Percentiles rank a stretch among this genome's conserved stretches.
These are phyloP conservation scores for Distichodus sexfasciatus DNA, from an alignment of 2,797 vertebrate species.

Conservation along the genomic window DNA sequence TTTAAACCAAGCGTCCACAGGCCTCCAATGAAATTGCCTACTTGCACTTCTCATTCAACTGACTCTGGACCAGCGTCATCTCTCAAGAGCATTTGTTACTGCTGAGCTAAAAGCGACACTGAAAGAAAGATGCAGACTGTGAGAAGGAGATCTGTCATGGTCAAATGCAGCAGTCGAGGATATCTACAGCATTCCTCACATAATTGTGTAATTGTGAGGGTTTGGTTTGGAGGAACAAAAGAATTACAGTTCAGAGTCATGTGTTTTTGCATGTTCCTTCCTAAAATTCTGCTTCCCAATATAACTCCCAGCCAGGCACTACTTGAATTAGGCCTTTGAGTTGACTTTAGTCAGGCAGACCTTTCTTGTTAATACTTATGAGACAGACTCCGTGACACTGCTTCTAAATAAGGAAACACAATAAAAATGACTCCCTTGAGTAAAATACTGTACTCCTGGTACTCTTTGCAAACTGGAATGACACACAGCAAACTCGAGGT, in stretches of 20 bases:
- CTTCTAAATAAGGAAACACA: neutral
- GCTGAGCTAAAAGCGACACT: neutral
- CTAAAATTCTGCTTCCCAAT: constrained; percentile 15
- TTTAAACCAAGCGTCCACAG: neutral
- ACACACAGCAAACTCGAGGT: constrained; percentile 8
- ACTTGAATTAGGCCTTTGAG: neutral
- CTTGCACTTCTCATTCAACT: neutral
- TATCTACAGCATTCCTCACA: constrained; percentile 17
- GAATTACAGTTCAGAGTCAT: constrained; percentile 26
- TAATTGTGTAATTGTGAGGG: constrained; percentile 13
- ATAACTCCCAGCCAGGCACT: constrained; percentile 7
- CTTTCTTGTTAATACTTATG: neutral
- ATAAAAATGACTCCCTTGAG: neutral
- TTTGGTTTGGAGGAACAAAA: constrained; percentile 23
- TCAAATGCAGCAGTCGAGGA: neutral
- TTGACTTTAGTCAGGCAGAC: neutral
- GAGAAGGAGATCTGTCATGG: neutral
- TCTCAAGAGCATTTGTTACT: neutral
- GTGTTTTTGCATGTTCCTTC: constrained; percentile 21
- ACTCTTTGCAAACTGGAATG: neutral
- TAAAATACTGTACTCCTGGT: neutral
- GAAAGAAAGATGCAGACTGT: constrained; percentile 3
- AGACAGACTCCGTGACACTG: neutral
- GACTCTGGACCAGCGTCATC: constrained; percentile 1
- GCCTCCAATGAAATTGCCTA: neutral